Evolutionary conservation across 2,888 invertebrate species (phyloP).

Genomic region (Drosophila cyrtoloma): DNA sequence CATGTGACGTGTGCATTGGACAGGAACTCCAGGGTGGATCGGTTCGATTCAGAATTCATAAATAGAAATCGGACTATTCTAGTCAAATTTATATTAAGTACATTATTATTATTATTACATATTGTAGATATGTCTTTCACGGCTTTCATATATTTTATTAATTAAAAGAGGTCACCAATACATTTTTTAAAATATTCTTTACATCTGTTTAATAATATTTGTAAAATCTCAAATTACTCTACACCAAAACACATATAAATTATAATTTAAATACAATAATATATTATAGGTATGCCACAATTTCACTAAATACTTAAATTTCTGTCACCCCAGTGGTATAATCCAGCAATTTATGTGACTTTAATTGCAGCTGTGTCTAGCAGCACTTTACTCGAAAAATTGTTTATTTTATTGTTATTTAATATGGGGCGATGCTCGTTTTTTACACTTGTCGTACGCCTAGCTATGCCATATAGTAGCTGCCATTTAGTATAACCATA

Average conservation of each 20-base stretch:
- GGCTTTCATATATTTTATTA: background rate
- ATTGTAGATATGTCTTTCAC: background rate
- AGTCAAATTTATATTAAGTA: background rate
- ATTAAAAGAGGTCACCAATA: background rate
- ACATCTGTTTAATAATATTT: background rate
- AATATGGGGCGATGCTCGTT: conserved; percentile 23
- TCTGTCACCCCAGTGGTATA: conserved; percentile 1
- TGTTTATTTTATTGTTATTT: conserved; percentile 44
- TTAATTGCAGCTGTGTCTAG: conserved; percentile 33
- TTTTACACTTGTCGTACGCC: background rate
- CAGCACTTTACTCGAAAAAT: conserved; percentile 50
- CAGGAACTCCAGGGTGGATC: conserved; percentile 2
- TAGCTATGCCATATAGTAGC: conserved; percentile 14
- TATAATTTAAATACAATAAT: conserved; percentile 9
- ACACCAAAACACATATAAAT: background rate
- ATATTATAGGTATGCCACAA: background rate
- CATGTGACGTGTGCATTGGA: conserved; percentile 30
- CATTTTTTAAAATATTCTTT: background rate
- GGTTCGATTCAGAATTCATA: background rate
- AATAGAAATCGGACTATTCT: background rate
- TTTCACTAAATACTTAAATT: conserved; percentile 15
- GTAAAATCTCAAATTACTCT: background rate
- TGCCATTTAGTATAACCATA: conserved; percentile 17
- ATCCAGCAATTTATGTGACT: conserved; percentile 31
- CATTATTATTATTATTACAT: background rate